Base-by-base conservation (phyloP, 2,113 vertebrate genomes). In the Mustela lutreola region DNA sequence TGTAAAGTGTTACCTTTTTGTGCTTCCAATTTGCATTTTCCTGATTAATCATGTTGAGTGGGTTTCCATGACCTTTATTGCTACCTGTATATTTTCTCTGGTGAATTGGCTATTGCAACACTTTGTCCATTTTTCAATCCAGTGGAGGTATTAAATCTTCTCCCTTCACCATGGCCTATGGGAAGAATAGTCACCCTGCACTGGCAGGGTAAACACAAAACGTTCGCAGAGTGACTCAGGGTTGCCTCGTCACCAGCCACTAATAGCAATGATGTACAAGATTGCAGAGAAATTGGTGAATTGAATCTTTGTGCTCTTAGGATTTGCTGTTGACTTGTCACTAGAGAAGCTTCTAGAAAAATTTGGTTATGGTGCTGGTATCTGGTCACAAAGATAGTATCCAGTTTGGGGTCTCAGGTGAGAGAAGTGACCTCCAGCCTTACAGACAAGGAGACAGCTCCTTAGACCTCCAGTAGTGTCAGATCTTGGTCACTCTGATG, bases 1-100 rank as follows among this genome's bases (percentile, higher is more conserved):
- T 82, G 16, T 90, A 75, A 36, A 73, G 28, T 86, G 28, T 26
- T 83, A 95, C 26, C 45, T 14, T 56, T 50, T 83, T 36, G 53
- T 76, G 79, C 67, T n/a, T 82, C 56, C 33, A 62, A 75, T 75
- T 93, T 95, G 42, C 9, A 75, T 95, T 89, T 89, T 89, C 33
- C 11, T 63, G 62, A 62, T 60, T 39, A 70, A 80, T 60, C 50
- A 86, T 24, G 11, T 28, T 71, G 76, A 71, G 24, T 19, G 70
- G 60, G 11, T 48, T 89, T 95, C 67, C 7, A 60, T 60, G 18
- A 85, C 24, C 36, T 63, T 92, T 39, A 79, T n/a, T 73, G 14
- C 42, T 56, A 80, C 24, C 10, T 62, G 14, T 45, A 22, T 22
- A 39, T 33, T 18, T 75, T 82, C n/a, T 82, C 58, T 84, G 58